Evolutionary conservation across 2,888 invertebrate species (phyloP), one percentile per base, ranked within the genome.

Genomic region (Diarsia mendica): DNA sequence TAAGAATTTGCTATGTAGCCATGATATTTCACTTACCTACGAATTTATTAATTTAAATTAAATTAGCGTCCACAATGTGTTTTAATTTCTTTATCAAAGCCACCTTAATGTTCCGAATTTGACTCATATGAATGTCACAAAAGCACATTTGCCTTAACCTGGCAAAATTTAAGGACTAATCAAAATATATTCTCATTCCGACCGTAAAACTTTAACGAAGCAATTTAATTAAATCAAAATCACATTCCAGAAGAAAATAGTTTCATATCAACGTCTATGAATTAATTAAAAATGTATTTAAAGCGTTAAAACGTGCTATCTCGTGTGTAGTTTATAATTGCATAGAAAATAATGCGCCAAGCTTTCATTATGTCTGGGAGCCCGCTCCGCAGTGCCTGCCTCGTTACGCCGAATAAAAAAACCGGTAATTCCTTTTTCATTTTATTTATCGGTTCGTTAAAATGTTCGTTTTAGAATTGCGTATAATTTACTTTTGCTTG

Each of bases 311-410:
- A 80, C 82, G 78, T 85, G 83, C 83, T 86, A 80, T 86, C 79
- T 82, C 79, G 79, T 85, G 79, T 85, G 88, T 80, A 87, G 85
- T 85, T 88, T 83, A 87, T 89, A 89, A 91, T 91, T 90, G 89
- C 89, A 90, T 89, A 89, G 94, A 93, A 95, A 94, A 94, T 94
- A 87, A 93, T 93, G 91, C 91, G 89, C 91, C 82, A 81, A 80
- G 92, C 91, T 92, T 93, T 93, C 93, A 93, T 94, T 93, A 93
- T 91, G 94, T 92, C 92, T 92, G 89, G 87, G 83, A 79, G 88
- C 87, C 87, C 88, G 89, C 87, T 89, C 83, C 82, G 78, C 76
- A 73, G 70, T 84, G 71, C 77, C 87, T 23, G 85, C 69, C 79
- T 85, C 53, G 71, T 75, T 89, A 76, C 73, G 87, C 28, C 87